A percentile compares a stretch with the other conserved stretches of the same genome.
phyloP scores from a whole-genome alignment of 2,113 vertebrate species.

The Chelonoidis abingdonii region DNA sequence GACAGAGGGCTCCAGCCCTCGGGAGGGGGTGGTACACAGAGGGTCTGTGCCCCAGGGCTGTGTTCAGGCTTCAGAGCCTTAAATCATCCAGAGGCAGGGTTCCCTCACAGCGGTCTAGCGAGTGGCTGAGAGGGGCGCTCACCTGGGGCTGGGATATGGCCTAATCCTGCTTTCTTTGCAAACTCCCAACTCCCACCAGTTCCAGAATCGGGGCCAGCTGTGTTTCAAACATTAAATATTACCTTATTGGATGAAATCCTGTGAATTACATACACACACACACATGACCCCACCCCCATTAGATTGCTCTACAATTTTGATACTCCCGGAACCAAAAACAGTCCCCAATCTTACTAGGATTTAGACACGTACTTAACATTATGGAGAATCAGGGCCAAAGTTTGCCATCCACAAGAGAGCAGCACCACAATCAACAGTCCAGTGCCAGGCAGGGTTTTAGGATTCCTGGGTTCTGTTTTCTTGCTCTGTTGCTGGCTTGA shows the following conservation, averaged over 20 bases:
- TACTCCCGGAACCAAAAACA: fast-evolving
- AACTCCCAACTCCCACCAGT: not conserved
- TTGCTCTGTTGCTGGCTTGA: not conserved
- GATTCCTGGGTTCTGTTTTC: not conserved
- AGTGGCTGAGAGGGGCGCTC: not conserved
- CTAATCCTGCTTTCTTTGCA: not conserved
- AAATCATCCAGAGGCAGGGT: not conserved
- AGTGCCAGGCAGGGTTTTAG: not conserved
- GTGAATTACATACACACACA: fast-evolving
- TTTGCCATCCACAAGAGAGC: not conserved
- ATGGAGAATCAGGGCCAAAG: fast-evolving
- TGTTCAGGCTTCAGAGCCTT: too few relatives aligned
- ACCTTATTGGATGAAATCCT: not conserved
- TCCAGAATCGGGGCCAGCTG: not conserved
- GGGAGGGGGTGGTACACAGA: too few relatives aligned
- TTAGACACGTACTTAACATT: fast-evolving
- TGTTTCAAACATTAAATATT: not conserved
- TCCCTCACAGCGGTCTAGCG: not conserved
- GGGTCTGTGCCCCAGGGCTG: too few relatives aligned
- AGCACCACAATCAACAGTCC: not conserved
- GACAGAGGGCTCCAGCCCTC: too few relatives aligned
- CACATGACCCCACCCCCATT: too few relatives aligned
- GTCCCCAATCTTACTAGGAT: fast-evolving
- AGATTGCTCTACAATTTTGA: not conserved
- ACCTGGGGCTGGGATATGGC: not conserved